A percentile compares a stretch with the other conserved stretches of the same genome.
phyloP scores from a whole-genome alignment of 2,888 invertebrate genomes.

The Rapana venosa region DNA sequence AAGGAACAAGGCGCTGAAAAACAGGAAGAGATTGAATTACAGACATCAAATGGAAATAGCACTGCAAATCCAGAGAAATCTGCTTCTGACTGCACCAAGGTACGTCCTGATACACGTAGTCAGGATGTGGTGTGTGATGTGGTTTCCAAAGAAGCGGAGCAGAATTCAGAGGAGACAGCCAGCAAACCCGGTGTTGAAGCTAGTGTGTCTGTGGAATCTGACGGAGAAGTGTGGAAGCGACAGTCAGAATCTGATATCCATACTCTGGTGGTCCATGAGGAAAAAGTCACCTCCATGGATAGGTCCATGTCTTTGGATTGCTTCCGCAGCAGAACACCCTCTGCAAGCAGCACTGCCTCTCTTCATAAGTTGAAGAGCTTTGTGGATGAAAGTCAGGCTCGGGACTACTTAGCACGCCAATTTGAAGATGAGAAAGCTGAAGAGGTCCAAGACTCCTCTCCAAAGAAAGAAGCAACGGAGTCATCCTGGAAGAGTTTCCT shows the following conservation, averaged over 20 bases:
- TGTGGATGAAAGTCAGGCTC: slow-evolving; percentile 85
- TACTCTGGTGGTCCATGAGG: slow-evolving; percentile 1
- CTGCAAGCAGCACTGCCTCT: slow-evolving; percentile 26
- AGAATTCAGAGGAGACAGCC: not conserved
- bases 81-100: not conserved
- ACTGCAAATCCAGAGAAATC: not conserved
- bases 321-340: slow-evolving; percentile 27
- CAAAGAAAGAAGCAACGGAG: slow-evolving; percentile 35
- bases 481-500: slow-evolving; percentile 45
- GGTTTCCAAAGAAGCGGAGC: not conserved
- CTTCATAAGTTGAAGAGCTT: slow-evolving; percentile 76
- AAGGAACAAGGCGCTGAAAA: not conserved
- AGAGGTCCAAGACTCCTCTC: slow-evolving; percentile 44
- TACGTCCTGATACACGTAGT: not conserved
- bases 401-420: slow-evolving; percentile 87
- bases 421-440: slow-evolving; percentile 58
- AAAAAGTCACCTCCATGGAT: slow-evolving; percentile 40
- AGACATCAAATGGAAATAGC: not conserved
- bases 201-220: slow-evolving; percentile 42
- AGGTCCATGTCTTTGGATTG: not conserved
- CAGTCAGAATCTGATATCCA: slow-evolving; percentile 40
- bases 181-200: not conserved
- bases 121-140: not conserved
- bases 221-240: slow-evolving; percentile 49
- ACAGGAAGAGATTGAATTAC: not conserved